Percentiles rank a stretch among this genome's conserved stretches.
Conservation (phyloP, 2,797 vertebrate genomes). For the Xiphophorus birchmanni region DNA sequence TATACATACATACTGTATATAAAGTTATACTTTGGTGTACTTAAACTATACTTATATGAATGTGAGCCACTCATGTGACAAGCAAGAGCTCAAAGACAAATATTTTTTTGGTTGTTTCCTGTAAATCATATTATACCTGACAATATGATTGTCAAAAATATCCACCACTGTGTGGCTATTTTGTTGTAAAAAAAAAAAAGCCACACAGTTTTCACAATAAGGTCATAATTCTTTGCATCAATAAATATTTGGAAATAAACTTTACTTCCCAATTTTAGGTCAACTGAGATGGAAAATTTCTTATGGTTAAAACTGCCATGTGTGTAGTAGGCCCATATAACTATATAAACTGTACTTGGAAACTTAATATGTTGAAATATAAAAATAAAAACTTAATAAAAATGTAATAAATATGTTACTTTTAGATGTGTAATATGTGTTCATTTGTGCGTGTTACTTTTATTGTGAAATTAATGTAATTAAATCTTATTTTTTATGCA, state of each 20-base stretch:
- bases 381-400: not conserved
- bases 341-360: not conserved
- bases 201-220: too few species aligned
- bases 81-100: not conserved
- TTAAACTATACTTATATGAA: not conserved
- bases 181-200: not conserved
- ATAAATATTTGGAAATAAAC: not conserved
- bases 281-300: not conserved
- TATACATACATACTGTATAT: not conserved
- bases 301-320: not conserved
- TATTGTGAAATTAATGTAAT: not conserved
- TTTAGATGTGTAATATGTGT: too few species aligned
- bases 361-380: not conserved
- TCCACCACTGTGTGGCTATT: not conserved
- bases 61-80: not conserved
- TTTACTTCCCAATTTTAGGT: not conserved
- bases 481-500: not conserved
- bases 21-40: not conserved
- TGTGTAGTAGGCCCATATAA: not conserved
- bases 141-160: not conserved
- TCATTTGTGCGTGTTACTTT: too few species aligned
- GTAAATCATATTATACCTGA: not conserved
- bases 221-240: not conserved
- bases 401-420: not conserved
- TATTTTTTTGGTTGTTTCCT: not conserved